Evolutionary conservation across 1,140 invertebrate species (phyloP).

Genomic region (Gonatopus flavifemur): DNA sequence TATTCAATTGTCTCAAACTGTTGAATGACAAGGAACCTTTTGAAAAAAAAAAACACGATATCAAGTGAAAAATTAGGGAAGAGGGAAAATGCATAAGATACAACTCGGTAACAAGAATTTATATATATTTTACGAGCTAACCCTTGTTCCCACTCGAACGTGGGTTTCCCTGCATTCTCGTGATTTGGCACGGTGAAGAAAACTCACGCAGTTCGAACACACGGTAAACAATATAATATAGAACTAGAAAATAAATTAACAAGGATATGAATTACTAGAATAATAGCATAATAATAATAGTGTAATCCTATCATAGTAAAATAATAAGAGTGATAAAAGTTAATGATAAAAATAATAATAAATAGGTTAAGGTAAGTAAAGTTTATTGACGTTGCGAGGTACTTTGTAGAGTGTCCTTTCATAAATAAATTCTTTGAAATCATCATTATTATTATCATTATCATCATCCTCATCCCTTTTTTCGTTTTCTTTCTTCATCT

Average conservation of each 20-base stretch:
- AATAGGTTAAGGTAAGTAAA: constrained; percentile 14
- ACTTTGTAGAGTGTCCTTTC: constrained; percentile 16
- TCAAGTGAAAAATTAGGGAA: constrained; percentile 1
- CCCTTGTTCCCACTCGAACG: constrained; percentile 9
- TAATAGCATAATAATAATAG: constrained; percentile 16
- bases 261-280: constrained; percentile 11
- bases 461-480: constrained; percentile 2
- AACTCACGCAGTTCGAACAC: constrained; percentile 31
- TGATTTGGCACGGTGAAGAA: constrained; percentile 33
- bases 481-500: not conserved
- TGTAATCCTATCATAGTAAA: too few relatives aligned
- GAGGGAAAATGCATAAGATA: constrained; percentile 6
- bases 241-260: not conserved
- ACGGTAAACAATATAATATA: constrained; percentile 10
- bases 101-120: not conserved
- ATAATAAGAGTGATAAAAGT: too few relatives aligned
- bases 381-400: constrained; percentile 20
- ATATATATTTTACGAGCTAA: not conserved
- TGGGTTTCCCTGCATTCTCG: not conserved
- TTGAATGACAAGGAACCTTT: not conserved
- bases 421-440: too few relatives aligned
- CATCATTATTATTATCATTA: not conserved
- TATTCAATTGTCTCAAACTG: not conserved
- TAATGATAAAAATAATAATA: not conserved
- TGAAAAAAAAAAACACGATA: constrained; percentile 1